phyloP scores from a whole-genome alignment of 2,888 invertebrate species.

The Mayetiola destructor region DNA sequence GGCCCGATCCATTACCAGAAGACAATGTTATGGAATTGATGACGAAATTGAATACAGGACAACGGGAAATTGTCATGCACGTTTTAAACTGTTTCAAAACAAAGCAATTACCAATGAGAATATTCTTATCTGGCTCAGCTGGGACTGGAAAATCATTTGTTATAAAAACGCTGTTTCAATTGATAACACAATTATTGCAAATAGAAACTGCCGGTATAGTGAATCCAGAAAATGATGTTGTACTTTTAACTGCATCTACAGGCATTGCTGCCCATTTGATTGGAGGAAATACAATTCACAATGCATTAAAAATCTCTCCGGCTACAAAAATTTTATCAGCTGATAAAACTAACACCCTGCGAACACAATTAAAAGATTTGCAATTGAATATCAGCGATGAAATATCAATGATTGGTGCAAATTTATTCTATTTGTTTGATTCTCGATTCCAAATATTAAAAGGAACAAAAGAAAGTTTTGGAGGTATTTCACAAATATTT shows the following conservation, averaged over 20 bases:
- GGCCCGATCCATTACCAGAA: too few species aligned
- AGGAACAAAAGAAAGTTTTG: slow-evolving; percentile 23
- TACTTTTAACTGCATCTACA: slow-evolving; percentile 21
- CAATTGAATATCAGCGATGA: slow-evolving; percentile 14
- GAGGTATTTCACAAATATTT: slow-evolving; percentile 25
- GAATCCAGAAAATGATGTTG: slow-evolving; percentile 19
- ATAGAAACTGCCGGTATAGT: slow-evolving; percentile 18
- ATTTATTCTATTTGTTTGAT: background rate
- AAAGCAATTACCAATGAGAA: slow-evolving; percentile 9
- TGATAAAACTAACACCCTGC: slow-evolving; percentile 18
- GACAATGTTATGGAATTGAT: too few species aligned
- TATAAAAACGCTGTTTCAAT: slow-evolving; percentile 22
- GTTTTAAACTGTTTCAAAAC: slow-evolving; percentile 17
- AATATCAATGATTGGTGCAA: slow-evolving; percentile 14
- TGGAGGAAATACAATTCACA: slow-evolving; percentile 23
- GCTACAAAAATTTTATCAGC: background rate
- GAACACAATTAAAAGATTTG: background rate
- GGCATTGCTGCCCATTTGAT: slow-evolving; percentile 23
- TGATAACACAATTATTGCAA: slow-evolving; percentile 20
- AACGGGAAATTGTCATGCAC: slow-evolving; percentile 17
- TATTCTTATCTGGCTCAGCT: slow-evolving; percentile 22
- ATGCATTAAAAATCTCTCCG: slow-evolving; percentile 21
- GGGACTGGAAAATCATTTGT: slow-evolving; percentile 25
- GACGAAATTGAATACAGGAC: too few species aligned
- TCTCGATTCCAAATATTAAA: slow-evolving; percentile 14